Evolutionary conservation across 2,113 vertebrate species (phyloP).

Genomic region (Atherinomorus stipes): DNA sequence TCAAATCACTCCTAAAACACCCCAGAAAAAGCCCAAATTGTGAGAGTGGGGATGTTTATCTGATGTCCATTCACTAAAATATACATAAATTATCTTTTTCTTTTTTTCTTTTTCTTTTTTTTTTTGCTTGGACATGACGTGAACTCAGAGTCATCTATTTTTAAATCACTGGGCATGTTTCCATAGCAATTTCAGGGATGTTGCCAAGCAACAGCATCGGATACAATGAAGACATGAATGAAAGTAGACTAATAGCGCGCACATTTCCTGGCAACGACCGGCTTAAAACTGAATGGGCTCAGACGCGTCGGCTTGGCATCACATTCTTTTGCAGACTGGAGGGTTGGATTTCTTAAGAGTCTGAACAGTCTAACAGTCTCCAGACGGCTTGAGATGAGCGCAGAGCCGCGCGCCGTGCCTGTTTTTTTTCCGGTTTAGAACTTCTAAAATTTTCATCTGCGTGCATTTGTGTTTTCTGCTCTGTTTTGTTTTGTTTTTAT

Average conservation of each 20-base stretch:
- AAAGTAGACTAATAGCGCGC: constrained; percentile 73
- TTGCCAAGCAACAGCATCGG: constrained; percentile 89
- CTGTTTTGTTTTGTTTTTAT: not conserved
- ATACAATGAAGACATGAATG: constrained; percentile 85
- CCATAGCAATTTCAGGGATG: constrained; percentile 85
- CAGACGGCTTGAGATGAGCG: constrained; percentile 3
- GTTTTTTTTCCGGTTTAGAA: not conserved
- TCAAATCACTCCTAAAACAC: constrained; percentile 8
- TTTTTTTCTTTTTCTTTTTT: constrained; percentile 37
- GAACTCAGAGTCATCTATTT: constrained; percentile 81
- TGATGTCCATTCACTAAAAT: not conserved
- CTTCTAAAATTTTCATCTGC: not conserved
- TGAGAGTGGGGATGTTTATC: not conserved
- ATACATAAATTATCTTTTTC: not conserved
- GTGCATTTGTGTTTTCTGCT: not conserved
- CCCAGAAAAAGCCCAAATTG: not conserved
- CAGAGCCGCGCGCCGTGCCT: not conserved
- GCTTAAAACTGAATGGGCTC: constrained; percentile 64
- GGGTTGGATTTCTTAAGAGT: constrained; percentile 15
- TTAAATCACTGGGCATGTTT: constrained; percentile 82
- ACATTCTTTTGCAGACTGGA: constrained; percentile 5
- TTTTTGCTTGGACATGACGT: constrained; percentile 71
- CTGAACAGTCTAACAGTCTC: constrained; percentile 44
- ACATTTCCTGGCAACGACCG: constrained; percentile 51
- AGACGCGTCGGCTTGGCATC: constrained; percentile 52